Base-by-base conservation (phyloP, 2,888 invertebrate species). In the Congeria kusceri region DNA sequence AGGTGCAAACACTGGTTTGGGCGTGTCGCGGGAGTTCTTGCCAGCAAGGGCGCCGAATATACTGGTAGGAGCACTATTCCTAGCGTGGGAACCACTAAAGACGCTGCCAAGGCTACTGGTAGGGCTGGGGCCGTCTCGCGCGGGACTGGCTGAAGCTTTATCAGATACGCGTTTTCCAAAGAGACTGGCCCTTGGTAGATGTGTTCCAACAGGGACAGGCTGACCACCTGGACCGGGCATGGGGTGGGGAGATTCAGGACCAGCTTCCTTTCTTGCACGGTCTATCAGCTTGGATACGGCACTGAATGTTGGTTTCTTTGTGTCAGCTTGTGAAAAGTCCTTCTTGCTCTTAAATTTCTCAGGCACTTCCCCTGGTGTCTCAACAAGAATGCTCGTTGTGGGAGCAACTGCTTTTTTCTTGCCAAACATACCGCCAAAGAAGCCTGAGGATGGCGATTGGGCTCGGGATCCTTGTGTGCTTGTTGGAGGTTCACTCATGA, bases 51-150 rank as follows among this genome's bases (percentile, higher is more conserved):
- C 39, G 11, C 39, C 39, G 57, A 71, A 71, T 44, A 71, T 71
- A 46, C 71, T 71, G 18, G 71, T 63, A n/a, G 71, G 71, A 20
- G 71, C 71, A 15, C 29, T n/a, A n/a, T n/a, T n/a, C n/a, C n/a
- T 39, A n/a, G 46, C 39, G 18, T 71, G 23, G n/a, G 57, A 23
- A 46, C 62, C 18, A 39, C 39, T 15, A 39, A 39, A 39, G 39
- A 39, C 9, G 39, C 39, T 39, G 39, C 39, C 39, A 11, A 39
- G 39, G 1, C 39, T 39, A 39, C 39, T 39, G 39, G 39, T 39
- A 39, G 39, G 39, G 15, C 39, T 39, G 3, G 39, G 13, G 9
- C 13, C 39, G 15, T 39, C 39, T 39, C 39, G 39, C 11, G 39
- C 15, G 39, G 39, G 4, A 39, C 9, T 39, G 39, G 39, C 15